Conservation (phyloP, 1,140 invertebrate species). For the Dinoponera quadriceps region DNA sequence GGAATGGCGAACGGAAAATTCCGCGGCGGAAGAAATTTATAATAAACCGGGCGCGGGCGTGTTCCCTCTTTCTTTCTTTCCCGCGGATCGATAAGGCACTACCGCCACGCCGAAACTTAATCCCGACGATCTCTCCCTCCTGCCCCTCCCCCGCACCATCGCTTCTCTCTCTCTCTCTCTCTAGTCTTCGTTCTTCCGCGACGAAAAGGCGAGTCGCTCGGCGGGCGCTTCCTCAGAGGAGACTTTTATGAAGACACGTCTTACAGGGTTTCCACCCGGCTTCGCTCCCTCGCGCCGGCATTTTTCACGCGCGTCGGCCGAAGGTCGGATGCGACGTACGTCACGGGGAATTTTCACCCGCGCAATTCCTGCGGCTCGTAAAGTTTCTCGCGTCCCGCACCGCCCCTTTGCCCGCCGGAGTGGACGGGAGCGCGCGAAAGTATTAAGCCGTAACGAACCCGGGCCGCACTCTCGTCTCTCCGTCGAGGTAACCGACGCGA, state of each 20-base stretch:
- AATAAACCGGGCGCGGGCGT: constrained; percentile 29
- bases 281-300: constrained; percentile 33
- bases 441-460: constrained; percentile 51
- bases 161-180: background rate
- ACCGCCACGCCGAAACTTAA: constrained; percentile 40
- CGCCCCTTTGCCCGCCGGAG: background rate
- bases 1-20: background rate
- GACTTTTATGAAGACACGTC: constrained; percentile 62
- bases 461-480: background rate
- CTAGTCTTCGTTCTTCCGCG: background rate
- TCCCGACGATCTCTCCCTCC: constrained; percentile 4
- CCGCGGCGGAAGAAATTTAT: constrained; percentile 14
- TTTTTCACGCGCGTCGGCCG: constrained; percentile 43
- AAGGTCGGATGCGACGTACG: constrained; percentile 56
- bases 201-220: constrained; percentile 34
- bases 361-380: constrained; percentile 57
- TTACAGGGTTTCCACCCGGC: constrained; percentile 28
- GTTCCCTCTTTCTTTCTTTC: background rate
- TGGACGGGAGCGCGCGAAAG: constrained; percentile 29
- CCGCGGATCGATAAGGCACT: constrained; percentile 37
- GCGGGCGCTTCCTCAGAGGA: constrained; percentile 18
- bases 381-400: constrained; percentile 41
- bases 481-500: constrained; percentile 16
- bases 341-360: constrained; percentile 54
- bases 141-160: background rate